Base-by-base conservation (phyloP, 2,113 vertebrate genomes). In the Myotis yumanensis region DNA sequence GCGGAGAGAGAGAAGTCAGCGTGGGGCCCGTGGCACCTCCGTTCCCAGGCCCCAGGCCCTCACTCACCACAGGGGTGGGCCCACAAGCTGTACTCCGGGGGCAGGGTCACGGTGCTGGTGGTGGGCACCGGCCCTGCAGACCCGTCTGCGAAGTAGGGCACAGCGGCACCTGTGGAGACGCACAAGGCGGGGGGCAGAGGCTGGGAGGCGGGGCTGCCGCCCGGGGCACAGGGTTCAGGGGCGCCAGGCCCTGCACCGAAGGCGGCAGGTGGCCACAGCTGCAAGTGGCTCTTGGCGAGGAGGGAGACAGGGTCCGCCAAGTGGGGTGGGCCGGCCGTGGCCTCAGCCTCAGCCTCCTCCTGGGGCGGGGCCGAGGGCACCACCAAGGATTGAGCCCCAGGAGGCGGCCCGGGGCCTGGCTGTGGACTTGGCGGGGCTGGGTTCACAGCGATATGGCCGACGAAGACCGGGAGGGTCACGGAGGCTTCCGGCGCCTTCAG, bases 391-490 rank as follows among this genome's bases (percentile, higher is more conserved):
- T 89, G 4, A 97, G 59, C 97, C 84, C 89, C 37, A 1, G 95
- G 89, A 3, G 98, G 97, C 0, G 97, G 59, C 97, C 94, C 90
- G 91, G 91, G 77, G 91, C 91, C 11, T 72, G 80, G 57, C 69
- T 91, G n/a, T 97, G 95, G 98, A 18, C 98, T 98, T 20, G 96
- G 86, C 0, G 94, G 98, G 48, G 97, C 97, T 32, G 98, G 99
- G 97, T 99, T 99, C 72, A 99, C 97, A 5, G 99, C 95, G 17
- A 99, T 98, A 52, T 99, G 99, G 43, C 99, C 99, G 0, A 99
- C 99, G 79, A 99, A 99, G 93, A 99, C 97, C 2, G 99, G 99
- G 20, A 99, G 98, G 0, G 98, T 98, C 96, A 99, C 95, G 0
- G 98, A 97, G 80, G 99, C 98, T 16, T 99, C 99, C 0, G 99